phyloP scores from a whole-genome alignment of 2,888 invertebrate genomes.

The Helleia helle region DNA sequence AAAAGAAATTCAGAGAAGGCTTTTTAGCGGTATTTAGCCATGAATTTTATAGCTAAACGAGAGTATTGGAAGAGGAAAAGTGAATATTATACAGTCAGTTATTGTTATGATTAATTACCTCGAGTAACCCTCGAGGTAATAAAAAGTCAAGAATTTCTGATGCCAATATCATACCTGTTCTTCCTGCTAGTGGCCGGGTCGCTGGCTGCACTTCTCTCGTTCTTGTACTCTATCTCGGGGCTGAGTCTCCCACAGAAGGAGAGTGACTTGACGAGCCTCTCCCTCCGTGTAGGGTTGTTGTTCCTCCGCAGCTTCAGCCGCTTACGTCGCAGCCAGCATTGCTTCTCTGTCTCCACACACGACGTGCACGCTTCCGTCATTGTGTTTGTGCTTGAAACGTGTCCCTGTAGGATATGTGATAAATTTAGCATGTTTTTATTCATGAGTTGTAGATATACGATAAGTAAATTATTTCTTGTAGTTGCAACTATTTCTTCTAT shows the following conservation, averaged over 20 bases:
- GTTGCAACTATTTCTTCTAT: no score
- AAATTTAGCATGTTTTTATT: no score
- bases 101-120: no score
- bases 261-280: slow-evolving; percentile 80
- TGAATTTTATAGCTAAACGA: no score
- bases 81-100: no score
- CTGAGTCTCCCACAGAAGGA: slow-evolving; percentile 80
- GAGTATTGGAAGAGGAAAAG: no score
- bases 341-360: slow-evolving; percentile 62
- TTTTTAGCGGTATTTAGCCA: no score
- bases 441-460: no score
- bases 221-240: slow-evolving; percentile 71
- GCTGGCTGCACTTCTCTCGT: slow-evolving; percentile 75
- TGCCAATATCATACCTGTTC: slow-evolving; percentile 46
- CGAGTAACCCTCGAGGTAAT: no score
- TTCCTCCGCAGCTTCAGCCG: slow-evolving; percentile 49
- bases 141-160: no score
- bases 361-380: slow-evolving; percentile 70
- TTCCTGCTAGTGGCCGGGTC: slow-evolving; percentile 76
- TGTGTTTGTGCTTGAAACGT: slow-evolving; percentile 67
- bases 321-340: slow-evolving; percentile 58
- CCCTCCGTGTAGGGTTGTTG: slow-evolving; percentile 38
- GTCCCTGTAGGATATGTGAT: slow-evolving; percentile 55
- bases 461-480: no score
- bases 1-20: no score